Evolutionary conservation across 2,888 invertebrate genomes (phyloP), one percentile per base, ranked within the genome.

Genomic region (Zootermopsis nevadensis): DNA sequence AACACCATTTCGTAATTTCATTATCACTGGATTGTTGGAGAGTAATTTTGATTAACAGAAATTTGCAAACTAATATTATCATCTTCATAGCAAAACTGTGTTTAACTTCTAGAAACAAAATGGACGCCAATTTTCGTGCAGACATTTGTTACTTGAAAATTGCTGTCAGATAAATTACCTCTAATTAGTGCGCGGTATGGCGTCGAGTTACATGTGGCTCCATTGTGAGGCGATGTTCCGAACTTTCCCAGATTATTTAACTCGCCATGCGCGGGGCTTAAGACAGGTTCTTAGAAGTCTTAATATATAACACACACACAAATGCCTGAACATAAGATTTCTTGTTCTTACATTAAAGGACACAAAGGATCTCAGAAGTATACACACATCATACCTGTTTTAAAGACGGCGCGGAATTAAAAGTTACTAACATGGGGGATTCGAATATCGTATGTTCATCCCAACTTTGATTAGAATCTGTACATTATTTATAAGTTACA

Each of bases 161-260:
- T 33, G 69, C 69, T 69, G 33, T 22, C 31, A 69, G 69, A 30
- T 69, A 69, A 69, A 69, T 69, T 69, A 69, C 69, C 69, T 69
- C 69, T 69, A 69, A 69, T 69, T 69, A 69, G 69, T 33, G 69
- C 22, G 33, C 69, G 69, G 69, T 33, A 33, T 33, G 69, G 69
- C 69, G 22, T 69, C 69, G 15, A 2, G 15, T 69, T 69, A 33
- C 69, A 69, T 69, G 69, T 15, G 33, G 69, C 69, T 69, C 33
- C 33, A 69, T 69, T 69, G 69, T 69, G 69, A 33, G 31, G 31
- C 31, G 24, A 2, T 60, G 60, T 69, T 69, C 69, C 33, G 69
- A 33, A 30, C 69, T 69, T 31, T 33, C 30, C 33, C 19, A 19
- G 33, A 33, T 7, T 69, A 15, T 22, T 33, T 31, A 15, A 33